Evolutionary conservation across 2,888 invertebrate species (phyloP), one percentile per base, ranked within the genome.

Genomic region (Drosophila monieri): DNA sequence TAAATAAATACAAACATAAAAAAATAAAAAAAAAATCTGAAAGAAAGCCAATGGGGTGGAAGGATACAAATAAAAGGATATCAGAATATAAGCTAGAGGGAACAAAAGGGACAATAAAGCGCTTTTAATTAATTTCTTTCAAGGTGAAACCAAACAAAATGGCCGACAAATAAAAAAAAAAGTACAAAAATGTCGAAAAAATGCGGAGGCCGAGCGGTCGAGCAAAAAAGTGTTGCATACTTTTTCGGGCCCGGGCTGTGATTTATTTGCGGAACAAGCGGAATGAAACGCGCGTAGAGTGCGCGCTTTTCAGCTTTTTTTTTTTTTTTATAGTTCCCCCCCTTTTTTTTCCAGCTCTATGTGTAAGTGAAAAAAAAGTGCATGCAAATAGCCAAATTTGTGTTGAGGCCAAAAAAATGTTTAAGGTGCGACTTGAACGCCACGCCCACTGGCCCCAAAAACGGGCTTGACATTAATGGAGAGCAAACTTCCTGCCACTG

Each of bases 341-440:
- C 15, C 12, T 30, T 15, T 3, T 30, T 27, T 30, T 30, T 2
- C 12, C 21, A 10, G 15, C 18, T 6, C 15, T 48, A 30, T 51
- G 46, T n/a, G n/a, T n/a, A n/a, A n/a, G n/a, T 58, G 37, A 47
- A 48, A 49, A 48, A 64, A 66, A 55, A 46, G 35, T 44, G 73
- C 76, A 61, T 53, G 43, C 74, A 80, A 80, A 80, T 78, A 68
- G 74, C 67, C 74, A 77, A 80, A 80, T 76, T 76, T 78, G 27
- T 3, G 27, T 30, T 6, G 57, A 53, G 49, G 64, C 61, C 64
- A 76, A 76, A 35, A 35, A 35, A 35, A 66, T 72, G 68, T 62
- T 76, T 69, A 78, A 78, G 72, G 66, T 41, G 57, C 49, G 18
- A 39, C 25, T 53, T 12, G 12, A 12, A 15, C 35, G 18, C 41